Base-by-base conservation (phyloP, 2,888 invertebrate genomes). In the Callyntrura sp. region DNA sequence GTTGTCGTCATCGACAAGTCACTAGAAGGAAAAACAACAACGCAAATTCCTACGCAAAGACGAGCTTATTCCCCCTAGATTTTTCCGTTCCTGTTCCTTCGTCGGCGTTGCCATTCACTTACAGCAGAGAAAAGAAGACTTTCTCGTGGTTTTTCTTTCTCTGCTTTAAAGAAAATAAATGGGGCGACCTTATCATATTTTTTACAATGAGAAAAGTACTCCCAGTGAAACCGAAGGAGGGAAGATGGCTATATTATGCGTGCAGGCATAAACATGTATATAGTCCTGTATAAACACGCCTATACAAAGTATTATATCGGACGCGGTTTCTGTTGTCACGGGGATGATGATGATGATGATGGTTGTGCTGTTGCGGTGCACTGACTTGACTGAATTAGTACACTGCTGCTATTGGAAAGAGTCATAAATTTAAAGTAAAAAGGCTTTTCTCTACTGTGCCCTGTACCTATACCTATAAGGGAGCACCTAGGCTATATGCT, bases 331-430 rank as follows among this genome's bases (percentile, higher is more conserved):
- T 51, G 57, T 65, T 25, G 20, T 62, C 11, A 12, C 28, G 65
- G 20, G 28, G 73, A 17, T 76, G 48, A 17, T 76, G 48, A 35
- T 62, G 79, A 48, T 35, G 79, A 45, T 68, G 60, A 45, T 73
- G 82, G 14, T 57, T 28, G 62, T 51, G 28, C 2, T 45, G 48
- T 73, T 11, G 70, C 48, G 12, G 70, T 45, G 45, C 45, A 17
- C 79, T 89, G 89, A 85, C 89, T 85, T 89, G 85, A 89, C 89
- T 89, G 89, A 89, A 89, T 89, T 89, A 89, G 81, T 85, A 89
- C 51, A 68, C 79, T 65, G 62, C 25, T 62, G 14, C 8, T 68
- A 62, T 62, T 62, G 45, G 25, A 60, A 55, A 48, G 35, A 35
- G 35, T 25, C 51, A 76, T 23, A 62, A 25, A 62, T 62, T 35